Percentiles rank a stretch among this genome's conserved stretches.
These are phyloP conservation scores for Tenthredo notha DNA, from an alignment of 2,888 invertebrate species.

Conservation along the genomic window DNA sequence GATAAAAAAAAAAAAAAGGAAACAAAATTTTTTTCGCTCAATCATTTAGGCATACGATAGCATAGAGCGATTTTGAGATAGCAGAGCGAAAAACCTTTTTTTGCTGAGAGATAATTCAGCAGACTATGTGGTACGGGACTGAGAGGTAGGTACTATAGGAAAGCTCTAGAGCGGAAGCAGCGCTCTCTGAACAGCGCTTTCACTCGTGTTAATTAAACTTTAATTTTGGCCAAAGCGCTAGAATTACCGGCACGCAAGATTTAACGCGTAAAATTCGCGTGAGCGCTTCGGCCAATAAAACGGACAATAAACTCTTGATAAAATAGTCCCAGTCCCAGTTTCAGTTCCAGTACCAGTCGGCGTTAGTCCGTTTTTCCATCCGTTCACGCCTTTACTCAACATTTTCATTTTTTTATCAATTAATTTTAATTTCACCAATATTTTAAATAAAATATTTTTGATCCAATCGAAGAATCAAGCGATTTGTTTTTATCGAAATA, in stretches of 20 bases:
- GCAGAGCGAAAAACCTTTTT: slow-evolving; percentile 1
- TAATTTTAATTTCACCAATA: not conserved
- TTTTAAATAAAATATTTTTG: not conserved
- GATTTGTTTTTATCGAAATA: not conserved
- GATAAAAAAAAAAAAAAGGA: not conserved
- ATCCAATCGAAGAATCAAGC: not conserved
- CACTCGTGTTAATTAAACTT: slow-evolving; percentile 70
- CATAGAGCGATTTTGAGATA: not conserved
- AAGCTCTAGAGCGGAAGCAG: slow-evolving; percentile 7
- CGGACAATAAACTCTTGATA: slow-evolving; percentile 49
- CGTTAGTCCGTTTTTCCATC: not conserved
- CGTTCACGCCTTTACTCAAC: not conserved
- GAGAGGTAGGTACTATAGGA: slow-evolving; percentile 12
- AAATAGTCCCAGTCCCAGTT: slow-evolving; percentile 6
- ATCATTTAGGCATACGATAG: not conserved
- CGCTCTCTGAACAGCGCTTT: slow-evolving; percentile 43
- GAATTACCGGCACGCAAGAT: slow-evolving; percentile 62
- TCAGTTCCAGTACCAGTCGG: not conserved
- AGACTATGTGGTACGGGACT: not conserved
- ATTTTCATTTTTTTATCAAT: not conserved
- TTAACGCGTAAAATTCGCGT: slow-evolving; percentile 47
- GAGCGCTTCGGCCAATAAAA: slow-evolving; percentile 46
- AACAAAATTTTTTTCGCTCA: no score
- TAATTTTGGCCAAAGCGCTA: slow-evolving; percentile 65
- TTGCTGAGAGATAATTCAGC: not conserved